These are phyloP conservation scores for Mormoops blainvillei DNA, from an alignment of 2,113 vertebrate genomes.

Conservation along the genomic window DNA sequence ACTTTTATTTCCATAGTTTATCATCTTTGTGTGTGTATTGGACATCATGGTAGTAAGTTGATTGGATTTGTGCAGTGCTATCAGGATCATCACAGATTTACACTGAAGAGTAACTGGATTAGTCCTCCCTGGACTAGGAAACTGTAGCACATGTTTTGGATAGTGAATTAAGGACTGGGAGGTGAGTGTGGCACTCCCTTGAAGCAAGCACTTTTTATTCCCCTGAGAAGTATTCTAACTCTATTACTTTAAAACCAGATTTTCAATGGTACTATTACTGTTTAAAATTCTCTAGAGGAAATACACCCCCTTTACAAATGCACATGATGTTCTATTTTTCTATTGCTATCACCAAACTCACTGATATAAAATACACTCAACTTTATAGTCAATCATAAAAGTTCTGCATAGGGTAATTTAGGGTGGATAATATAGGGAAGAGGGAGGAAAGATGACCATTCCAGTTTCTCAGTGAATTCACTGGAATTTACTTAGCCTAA, in stretches of 20 bases:
- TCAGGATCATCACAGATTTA: not conserved
- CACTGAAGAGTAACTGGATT: not conserved
- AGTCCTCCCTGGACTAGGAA: not conserved
- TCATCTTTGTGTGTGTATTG: not conserved
- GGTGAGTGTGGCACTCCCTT: not conserved
- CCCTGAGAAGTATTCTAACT: not conserved
- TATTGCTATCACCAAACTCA: not conserved
- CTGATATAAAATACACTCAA: not conserved
- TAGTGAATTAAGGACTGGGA: not conserved
- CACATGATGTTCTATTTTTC: not conserved
- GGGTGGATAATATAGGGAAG: too few species aligned
- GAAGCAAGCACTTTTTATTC: not conserved
- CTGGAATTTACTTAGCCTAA: not conserved
- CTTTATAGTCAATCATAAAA: not conserved
- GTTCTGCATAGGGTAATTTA: not conserved
- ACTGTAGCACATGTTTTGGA: not conserved
- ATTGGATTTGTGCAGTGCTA: not conserved
- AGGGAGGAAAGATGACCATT: too few species aligned
- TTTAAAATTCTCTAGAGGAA: not conserved
- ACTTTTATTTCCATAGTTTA: not conserved
- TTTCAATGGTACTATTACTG: not conserved
- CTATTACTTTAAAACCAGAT: not conserved
- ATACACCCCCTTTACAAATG: rapidly evolving
- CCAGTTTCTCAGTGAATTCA: not conserved
- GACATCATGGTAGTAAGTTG: too few species aligned